Percentiles rank a stretch among this genome's conserved stretches.
Conservation (phyloP, 2,113 vertebrate species). For the Trochalopteron elliotii region DNA sequence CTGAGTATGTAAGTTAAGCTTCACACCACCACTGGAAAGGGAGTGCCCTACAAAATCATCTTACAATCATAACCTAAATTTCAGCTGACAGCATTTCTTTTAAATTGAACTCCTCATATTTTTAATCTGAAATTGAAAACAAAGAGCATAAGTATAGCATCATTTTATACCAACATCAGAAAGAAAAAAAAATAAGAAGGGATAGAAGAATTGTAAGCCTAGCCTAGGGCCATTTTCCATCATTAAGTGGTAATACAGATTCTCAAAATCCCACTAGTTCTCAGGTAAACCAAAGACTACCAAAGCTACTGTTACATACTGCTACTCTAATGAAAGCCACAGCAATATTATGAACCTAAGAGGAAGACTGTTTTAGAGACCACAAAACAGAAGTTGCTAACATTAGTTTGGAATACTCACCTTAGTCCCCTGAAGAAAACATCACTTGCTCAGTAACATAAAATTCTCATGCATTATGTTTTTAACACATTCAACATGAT, state of each 20-base stretch:
- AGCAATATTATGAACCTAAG: neutral
- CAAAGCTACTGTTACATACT: neutral
- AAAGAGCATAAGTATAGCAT: neutral
- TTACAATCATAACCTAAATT: neutral
- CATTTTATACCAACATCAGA: neutral
- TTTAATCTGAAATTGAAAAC: neutral
- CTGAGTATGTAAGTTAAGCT: neutral
- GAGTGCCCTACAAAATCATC: neutral
- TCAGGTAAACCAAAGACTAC: neutral
- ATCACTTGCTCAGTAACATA: neutral
- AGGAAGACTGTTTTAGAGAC: neutral
- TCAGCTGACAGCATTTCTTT: neutral
- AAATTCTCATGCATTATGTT: neutral
- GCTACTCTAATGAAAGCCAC: neutral
- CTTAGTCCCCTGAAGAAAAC: neutral
- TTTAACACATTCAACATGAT: neutral
- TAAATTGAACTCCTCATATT: neutral
- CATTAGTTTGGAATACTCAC: neutral
- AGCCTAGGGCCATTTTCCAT: neutral
- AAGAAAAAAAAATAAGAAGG: neutral
- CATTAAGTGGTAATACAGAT: neutral
- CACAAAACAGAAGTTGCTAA: neutral
- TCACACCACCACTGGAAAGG: neutral
- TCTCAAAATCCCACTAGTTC: neutral
- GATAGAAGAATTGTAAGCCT: neutral